These are phyloP conservation scores for Neria commutata DNA, from an alignment of 2,888 invertebrate species.

Conservation along the genomic window DNA sequence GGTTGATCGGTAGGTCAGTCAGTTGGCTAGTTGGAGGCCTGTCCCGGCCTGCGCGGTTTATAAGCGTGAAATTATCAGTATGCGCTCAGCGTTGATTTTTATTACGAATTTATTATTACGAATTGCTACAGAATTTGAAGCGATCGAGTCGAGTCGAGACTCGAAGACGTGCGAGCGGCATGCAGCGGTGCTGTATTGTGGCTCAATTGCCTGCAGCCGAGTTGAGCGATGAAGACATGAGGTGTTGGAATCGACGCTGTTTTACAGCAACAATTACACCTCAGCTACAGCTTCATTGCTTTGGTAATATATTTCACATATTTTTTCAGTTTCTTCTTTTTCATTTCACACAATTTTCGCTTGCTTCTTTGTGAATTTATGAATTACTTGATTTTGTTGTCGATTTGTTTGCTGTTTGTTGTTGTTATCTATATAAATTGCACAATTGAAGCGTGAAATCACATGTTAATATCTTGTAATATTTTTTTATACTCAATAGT, in stretches of 20 bases:
- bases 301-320: too few relatives aligned
- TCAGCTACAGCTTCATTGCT: conserved; percentile 27
- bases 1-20: too few relatives aligned
- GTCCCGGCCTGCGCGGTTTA: not conserved
- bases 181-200: too few relatives aligned
- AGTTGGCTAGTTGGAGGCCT: too few relatives aligned
- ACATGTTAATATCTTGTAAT: conserved; percentile 41
- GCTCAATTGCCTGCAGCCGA: not conserved
- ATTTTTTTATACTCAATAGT: not conserved
- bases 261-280: conserved; percentile 20
- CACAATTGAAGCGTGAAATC: conserved; percentile 49
- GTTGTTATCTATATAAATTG: conserved; percentile 10
- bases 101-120: conserved; percentile 50
- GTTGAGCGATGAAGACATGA: conserved; percentile 21
- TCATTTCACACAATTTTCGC: not conserved
- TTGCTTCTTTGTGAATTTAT: conserved; percentile 34
- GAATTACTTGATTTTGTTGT: conserved; percentile 40
- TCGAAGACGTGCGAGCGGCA: too few relatives aligned
- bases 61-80: conserved; percentile 7
- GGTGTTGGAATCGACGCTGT: conserved; percentile 30
- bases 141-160: not conserved
- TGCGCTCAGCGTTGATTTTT: conserved; percentile 28
- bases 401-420: conserved; percentile 18
- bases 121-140: conserved; percentile 46
- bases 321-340: conserved; percentile 45